A percentile compares a stretch with the other conserved stretches of the same genome.
phyloP scores from a whole-genome alignment of 2,113 vertebrate species.

The Etheostoma cragini region DNA sequence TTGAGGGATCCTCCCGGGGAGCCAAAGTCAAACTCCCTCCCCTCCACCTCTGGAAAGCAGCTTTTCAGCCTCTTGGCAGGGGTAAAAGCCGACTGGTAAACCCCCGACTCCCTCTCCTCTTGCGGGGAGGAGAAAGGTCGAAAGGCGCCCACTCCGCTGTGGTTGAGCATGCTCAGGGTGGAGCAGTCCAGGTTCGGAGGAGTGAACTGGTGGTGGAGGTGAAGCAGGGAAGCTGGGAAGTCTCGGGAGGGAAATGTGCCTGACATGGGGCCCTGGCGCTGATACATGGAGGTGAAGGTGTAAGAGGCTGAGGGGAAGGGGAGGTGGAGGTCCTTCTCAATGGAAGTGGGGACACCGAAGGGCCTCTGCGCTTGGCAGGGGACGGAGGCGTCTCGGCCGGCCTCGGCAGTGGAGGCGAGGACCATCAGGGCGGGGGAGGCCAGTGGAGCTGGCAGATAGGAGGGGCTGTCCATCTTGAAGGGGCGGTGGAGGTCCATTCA shows the following conservation, averaged over 20 bases:
- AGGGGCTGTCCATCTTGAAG: constrained; percentile 99
- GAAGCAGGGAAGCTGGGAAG: constrained; percentile 95
- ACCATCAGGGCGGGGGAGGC: constrained; percentile 98
- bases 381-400: constrained; percentile 94
- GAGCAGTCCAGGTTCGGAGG: constrained; percentile 96
- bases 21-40: constrained; percentile 97
- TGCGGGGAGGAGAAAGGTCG: constrained; percentile 92
- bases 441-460: constrained; percentile 95
- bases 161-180: constrained; percentile 95
- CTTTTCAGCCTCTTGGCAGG: constrained; percentile 97
- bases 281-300: constrained; percentile 98
- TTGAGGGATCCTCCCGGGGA: constrained; percentile 88
- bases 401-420: constrained; percentile 94
- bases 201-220: constrained; percentile 96
- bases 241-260: constrained; percentile 93
- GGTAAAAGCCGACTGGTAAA: constrained; percentile 96
- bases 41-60: constrained; percentile 95
- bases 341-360: constrained; percentile 92
- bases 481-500: constrained; percentile 98
- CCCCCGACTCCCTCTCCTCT: constrained; percentile 91
- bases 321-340: constrained; percentile 97
- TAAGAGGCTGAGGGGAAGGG: constrained; percentile 97
- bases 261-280: constrained; percentile 93
- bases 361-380: constrained; percentile 94
- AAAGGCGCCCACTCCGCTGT: constrained; percentile 95